Conservation (phyloP, 2,797 vertebrate genomes). For the Ateles fusciceps region DNA sequence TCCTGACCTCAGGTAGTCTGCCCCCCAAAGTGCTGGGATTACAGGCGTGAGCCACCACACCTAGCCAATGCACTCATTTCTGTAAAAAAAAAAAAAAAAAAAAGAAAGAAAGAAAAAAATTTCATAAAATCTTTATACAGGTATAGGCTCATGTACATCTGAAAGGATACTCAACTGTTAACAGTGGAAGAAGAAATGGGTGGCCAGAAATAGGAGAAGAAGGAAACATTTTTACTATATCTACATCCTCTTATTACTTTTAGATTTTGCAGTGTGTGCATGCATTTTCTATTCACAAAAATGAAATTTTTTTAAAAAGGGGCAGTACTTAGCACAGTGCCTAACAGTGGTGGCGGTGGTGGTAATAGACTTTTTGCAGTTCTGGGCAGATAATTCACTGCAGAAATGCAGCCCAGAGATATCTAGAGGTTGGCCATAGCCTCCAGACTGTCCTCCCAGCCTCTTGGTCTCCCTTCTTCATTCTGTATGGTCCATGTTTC, state of each 20-base stretch:
- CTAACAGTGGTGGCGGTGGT: not conserved
- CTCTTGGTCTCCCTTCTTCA: not conserved
- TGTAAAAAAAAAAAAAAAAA: constrained; percentile 26
- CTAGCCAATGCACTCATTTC: not conserved
- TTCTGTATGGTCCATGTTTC: not conserved
- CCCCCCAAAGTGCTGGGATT: no score
- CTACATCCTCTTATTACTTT: constrained; percentile 2
- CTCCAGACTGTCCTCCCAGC: not conserved
- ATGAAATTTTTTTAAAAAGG: not conserved
- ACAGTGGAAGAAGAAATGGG: not conserved
- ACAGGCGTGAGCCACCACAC: no score
- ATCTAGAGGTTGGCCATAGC: not conserved
- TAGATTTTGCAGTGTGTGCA: not conserved
- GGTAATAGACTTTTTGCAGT: not conserved
- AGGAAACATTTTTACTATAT: constrained; percentile 33
- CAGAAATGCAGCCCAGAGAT: not conserved
- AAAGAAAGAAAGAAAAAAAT: no score
- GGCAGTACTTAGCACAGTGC: not conserved
- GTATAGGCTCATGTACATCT: not conserved
- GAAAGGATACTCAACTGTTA: constrained; percentile 20
- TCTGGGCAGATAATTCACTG: not conserved
- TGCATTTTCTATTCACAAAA: constrained; percentile 12
- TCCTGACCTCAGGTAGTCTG: no score
- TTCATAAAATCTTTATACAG: not conserved
- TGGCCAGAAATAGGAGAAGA: not conserved